Conservation (phyloP, 2,113 vertebrate species). For the Sinocyclocheilus rhinocerous region DNA sequence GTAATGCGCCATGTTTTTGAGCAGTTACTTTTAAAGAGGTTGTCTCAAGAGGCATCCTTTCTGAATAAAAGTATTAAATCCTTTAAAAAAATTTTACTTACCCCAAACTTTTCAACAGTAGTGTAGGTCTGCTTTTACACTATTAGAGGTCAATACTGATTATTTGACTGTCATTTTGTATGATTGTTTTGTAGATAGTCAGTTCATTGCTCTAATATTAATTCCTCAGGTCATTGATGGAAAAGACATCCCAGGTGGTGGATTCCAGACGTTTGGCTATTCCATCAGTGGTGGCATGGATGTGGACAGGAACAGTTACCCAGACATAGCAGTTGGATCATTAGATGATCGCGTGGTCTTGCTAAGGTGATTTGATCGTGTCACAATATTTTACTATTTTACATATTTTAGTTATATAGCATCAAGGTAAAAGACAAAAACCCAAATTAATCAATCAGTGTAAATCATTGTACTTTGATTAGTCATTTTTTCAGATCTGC, state of each 20-base stretch:
- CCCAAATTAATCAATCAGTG: not conserved
- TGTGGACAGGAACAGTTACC: constrained; percentile 85
- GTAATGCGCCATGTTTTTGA: not conserved
- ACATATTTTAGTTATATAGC: not conserved
- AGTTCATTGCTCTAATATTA: not conserved
- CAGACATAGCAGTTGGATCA: constrained; percentile 88
- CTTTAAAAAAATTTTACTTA: not conserved
- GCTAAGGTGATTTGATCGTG: constrained; percentile 76
- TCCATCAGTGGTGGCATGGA: constrained; percentile 86
- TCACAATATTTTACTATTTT: not conserved
- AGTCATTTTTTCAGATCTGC: not conserved
- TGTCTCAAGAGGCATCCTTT: too few relatives aligned
- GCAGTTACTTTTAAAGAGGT: too few relatives aligned
- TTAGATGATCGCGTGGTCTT: constrained; percentile 79
- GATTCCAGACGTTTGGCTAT: constrained; percentile 84
- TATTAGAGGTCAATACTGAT: too few relatives aligned
- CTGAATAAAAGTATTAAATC: not conserved
- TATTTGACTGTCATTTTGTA: not conserved
- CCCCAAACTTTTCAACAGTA: too few relatives aligned
- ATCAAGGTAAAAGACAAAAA: not conserved
- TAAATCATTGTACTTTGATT: not conserved
- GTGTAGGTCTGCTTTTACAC: not conserved
- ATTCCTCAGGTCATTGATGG: constrained; percentile 72
- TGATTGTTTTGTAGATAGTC: not conserved
- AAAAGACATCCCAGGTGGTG: constrained; percentile 63